Evolutionary conservation across 2,888 invertebrate species (phyloP).

Genomic region (Strigamia crassipes): DNA sequence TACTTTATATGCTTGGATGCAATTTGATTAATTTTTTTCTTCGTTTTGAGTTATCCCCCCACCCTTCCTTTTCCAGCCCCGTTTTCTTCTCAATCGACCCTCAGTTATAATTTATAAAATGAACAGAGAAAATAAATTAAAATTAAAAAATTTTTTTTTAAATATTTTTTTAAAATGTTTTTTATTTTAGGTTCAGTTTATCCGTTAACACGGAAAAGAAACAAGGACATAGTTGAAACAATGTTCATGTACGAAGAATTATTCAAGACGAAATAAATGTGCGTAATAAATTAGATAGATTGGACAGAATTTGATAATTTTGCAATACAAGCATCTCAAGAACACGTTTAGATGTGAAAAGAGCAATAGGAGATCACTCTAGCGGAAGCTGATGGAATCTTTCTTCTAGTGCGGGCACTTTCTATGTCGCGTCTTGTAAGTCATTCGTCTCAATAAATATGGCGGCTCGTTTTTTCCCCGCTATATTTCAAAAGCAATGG

Average conservation of each 20-base stretch:
- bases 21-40: constrained; percentile 10
- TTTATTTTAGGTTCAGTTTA: no score
- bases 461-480: constrained; percentile 37
- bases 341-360: neutral
- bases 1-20: constrained; percentile 21
- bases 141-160: no score
- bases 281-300: neutral
- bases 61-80: neutral
- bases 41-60: neutral
- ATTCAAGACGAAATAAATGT: neutral
- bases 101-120: no score
- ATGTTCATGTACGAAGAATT: neutral
- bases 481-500: constrained; percentile 41
- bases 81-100: neutral
- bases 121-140: no score
- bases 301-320: constrained; percentile 3
- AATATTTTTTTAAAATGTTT: no score
- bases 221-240: neutral
- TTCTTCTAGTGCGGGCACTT: constrained; percentile 13
- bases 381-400: constrained; percentile 21
- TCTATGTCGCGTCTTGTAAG: constrained; percentile 31
- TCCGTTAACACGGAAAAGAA: neutral
- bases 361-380: constrained; percentile 17
- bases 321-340: neutral
- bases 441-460: constrained; percentile 45